Evolutionary conservation across 1,140 invertebrate species (phyloP), one percentile per base, ranked within the genome.

Genomic region (Ditylenchus dipsaci): DNA sequence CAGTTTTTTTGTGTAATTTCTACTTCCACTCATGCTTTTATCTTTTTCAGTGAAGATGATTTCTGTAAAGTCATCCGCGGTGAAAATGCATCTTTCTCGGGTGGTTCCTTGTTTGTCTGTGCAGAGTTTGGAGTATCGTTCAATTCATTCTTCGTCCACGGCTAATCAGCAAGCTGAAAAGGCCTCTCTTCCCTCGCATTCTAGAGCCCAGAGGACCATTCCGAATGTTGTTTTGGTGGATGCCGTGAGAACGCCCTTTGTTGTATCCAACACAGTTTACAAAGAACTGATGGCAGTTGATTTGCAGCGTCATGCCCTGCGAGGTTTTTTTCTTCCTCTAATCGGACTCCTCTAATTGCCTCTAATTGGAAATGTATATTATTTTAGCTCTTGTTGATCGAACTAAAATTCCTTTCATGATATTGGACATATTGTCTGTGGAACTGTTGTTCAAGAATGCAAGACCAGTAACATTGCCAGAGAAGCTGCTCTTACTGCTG

Each of bases 391-490:
- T 82, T 42, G 65, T 83, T 7, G 69, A 76, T 9, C 74, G 76
- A 42, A 84, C 83, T 19, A 63, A 70, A 5, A 64, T 83, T 5
- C 65, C 77, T 9, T 72, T 21, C 66, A 79, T n/a, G 71, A 83
- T 90, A 93, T 84, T 58, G 86, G 87, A 76, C 97, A 98, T 84
- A 91, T 98, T 70, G 87, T 92, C 1, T 91, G 93, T 85, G 96
- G 96, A 49, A 94, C 91, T 26, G 96, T 99, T 1, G 93, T 98
- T 74, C 94, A 97, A 83, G 96, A 99, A 87, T 91, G 95, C 0
- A 93, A 91, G 84, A 98, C 95, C 8, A 92, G 91, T 3, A 99
- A 99, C 85, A 90, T 99, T 76, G 95, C 89, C 1, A 81, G 88
- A 67, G 88, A 89, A 81, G 86, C 83, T 1, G 75, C 92, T 1